Evolutionary conservation across 1,140 invertebrate genomes (phyloP), one percentile per base, ranked within the genome.

Genomic region (Drosophila littoralis): DNA sequence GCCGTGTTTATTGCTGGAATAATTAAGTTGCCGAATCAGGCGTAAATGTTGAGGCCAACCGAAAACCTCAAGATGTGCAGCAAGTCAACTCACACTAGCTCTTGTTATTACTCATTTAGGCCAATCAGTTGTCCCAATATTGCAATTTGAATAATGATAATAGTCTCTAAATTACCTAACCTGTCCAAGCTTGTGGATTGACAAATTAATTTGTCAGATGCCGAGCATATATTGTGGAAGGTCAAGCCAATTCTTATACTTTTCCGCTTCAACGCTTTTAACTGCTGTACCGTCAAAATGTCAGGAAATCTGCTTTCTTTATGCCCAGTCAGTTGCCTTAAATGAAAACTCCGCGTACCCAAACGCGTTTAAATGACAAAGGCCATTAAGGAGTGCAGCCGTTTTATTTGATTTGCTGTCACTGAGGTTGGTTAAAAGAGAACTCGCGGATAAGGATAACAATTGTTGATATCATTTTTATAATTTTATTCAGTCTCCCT

Each of bases 11-110:
- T 83, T 83, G 69, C 55, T 58, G 69, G 79, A 71, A 75, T 88
- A 88, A 88, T 88, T 88, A 77, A 89, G 63, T 75, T 80, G 73
- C 45, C 79, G 58, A 65, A 7, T 89, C 58, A 80, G 67, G 77
- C 79, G 77, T 71, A 61, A 82, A 82, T 79, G 57, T 76, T 73
- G 70, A 77, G 35, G n/a, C 9, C 15, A 61, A 8, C 32, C 4
- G 13, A 35, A 48, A 54, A 46, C 33, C 17, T 32, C 22, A 28
- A 28, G 22, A 5, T 5, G 22, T 28, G 22, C 22, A 28, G 22
- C 6, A 12, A 51, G 22, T 13, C 15, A 22, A 51, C n/a, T 10
- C 12, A n/a, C n/a, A n/a, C 1, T 42, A n/a, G 22, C 22, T 5
- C n/a, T 13, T 42, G 38, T 4, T 38, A 12, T 12, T 9, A 38